Evolutionary conservation across 2,797 vertebrate genomes (phyloP).

Genomic region (Micrastur ruficollis): DNA sequence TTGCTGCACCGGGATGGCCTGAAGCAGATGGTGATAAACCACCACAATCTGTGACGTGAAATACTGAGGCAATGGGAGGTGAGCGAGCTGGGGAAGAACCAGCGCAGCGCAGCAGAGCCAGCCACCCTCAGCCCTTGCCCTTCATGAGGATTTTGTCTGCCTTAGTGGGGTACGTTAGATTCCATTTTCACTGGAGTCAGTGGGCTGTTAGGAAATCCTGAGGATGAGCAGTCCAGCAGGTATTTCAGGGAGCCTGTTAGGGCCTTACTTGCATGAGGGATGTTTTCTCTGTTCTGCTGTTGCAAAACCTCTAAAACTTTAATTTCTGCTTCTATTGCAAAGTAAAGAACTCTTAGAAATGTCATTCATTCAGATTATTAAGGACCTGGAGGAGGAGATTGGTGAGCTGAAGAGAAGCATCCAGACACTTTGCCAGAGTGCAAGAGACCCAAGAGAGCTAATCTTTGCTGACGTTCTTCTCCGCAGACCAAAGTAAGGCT

Average conservation of each 20-base stretch:
- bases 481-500: neutral
- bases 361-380: conserved; percentile 49
- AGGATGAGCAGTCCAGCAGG: neutral
- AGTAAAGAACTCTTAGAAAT: neutral
- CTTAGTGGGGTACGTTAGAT: neutral
- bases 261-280: neutral
- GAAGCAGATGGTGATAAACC: neutral
- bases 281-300: neutral
- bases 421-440: neutral
- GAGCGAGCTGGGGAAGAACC: neutral
- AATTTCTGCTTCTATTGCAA: neutral
- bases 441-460: conserved; percentile 17
- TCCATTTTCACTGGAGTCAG: neutral
- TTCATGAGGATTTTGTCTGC: neutral
- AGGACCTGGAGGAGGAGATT: conserved; percentile 32
- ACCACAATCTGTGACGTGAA: neutral
- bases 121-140: neutral
- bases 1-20: neutral
- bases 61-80: conserved; percentile 2
- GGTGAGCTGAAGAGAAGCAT: conserved; percentile 29
- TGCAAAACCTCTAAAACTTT: neutral
- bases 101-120: neutral
- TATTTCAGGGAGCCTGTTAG: neutral
- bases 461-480: conserved; percentile 64
- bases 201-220: neutral